Base-by-base conservation (phyloP, 2,888 invertebrate species). In the Andrena camellia region DNA sequence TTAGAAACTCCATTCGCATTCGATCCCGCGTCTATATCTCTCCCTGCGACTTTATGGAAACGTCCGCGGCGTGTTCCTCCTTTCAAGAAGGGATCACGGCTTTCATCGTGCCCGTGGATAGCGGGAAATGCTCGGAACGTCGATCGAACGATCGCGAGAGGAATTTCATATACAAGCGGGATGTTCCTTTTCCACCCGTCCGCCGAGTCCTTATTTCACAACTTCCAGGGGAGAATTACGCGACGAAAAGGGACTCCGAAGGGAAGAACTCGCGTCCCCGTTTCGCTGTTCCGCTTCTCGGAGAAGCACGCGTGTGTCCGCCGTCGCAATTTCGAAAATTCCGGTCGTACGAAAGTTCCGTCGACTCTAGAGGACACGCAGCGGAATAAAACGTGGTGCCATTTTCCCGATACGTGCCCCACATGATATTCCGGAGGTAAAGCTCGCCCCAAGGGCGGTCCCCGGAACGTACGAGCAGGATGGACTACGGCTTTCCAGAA, bases 1-100 rank as follows among this genome's bases (percentile, higher is more conserved):
- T 84, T 84, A 83, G 79, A 74, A 71, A 83, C 63, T 68, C 60
- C 6, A 66, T 74, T 77, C 48, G 59, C 50, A 59, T 59, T 35
- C 75, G 59, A 75, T 69, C 73, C 31, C 54, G 20, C 54, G 54
- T 20, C 20, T 26, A 26, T 23, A 23, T 33, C 35, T n/a, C 50
- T 33, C 10, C 10, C 29, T 10, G 23, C 23, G 50, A 66, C 62
- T 82, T 66, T 57, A 66, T 54, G 59, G n/a, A 62, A 71, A 42
- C 63, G 26, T 62, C 31, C n/a, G n/a, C 7, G 17, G 5, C 48
- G 54, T 60, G 59, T 20, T 68, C 63, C 57, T 57, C 35, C 52
- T 33, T 67, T 83, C 72, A 64, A 64, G n/a, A 8, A 13, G 50
- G 48, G 70, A 72, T 72, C 64, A 59, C 72, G 50, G 78, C 29